These are phyloP conservation scores for Thalassoma bifasciatum DNA, from an alignment of 2,113 vertebrate species.

Conservation along the genomic window DNA sequence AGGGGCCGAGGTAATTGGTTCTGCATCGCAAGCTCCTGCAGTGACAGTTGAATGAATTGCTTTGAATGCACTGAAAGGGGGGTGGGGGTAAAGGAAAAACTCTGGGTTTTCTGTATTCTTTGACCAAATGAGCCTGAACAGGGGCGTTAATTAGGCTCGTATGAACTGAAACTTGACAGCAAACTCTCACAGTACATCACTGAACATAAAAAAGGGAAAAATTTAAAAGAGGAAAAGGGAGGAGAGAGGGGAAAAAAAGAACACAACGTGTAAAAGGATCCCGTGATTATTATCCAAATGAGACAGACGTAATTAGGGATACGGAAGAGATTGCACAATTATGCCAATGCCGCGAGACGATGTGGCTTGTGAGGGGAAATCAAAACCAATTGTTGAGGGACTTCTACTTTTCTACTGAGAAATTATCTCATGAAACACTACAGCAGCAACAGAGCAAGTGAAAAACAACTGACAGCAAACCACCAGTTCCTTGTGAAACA, in stretches of 20 bases:
- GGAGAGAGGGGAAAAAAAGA: conserved; percentile 23
- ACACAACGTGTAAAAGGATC: conserved; percentile 73
- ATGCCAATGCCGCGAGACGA: conserved; percentile 61
- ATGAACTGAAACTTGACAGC: conserved; percentile 84
- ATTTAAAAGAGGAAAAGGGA: conserved; percentile 35
- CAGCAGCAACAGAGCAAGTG: conserved; percentile 13
- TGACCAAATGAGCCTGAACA: conserved; percentile 87
- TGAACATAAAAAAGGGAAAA: conserved; percentile 41
- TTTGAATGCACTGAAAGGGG: conserved; percentile 78
- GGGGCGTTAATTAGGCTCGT: conserved; percentile 85
- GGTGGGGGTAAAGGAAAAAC: conserved; percentile 72
- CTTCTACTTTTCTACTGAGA: conserved; percentile 63
- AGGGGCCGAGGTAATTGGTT: conserved; percentile 86
- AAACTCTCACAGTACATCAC: conserved; percentile 81
- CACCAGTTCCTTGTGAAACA: conserved; percentile 50
- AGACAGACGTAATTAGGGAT: conserved; percentile 80
- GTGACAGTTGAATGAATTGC: conserved; percentile 88
- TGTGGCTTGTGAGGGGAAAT: conserved; percentile 62
- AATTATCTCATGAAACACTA: conserved; percentile 57
- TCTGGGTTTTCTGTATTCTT: conserved; percentile 81
- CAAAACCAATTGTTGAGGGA: conserved; percentile 76
- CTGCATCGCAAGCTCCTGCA: conserved; percentile 84
- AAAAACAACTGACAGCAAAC: conserved; percentile 43
- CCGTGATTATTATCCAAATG: conserved; percentile 79
- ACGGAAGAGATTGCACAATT: conserved; percentile 76